These are phyloP conservation scores for Phalacrocorax brasilianus DNA, from an alignment of 2,113 vertebrate genomes.

Conservation along the genomic window DNA sequence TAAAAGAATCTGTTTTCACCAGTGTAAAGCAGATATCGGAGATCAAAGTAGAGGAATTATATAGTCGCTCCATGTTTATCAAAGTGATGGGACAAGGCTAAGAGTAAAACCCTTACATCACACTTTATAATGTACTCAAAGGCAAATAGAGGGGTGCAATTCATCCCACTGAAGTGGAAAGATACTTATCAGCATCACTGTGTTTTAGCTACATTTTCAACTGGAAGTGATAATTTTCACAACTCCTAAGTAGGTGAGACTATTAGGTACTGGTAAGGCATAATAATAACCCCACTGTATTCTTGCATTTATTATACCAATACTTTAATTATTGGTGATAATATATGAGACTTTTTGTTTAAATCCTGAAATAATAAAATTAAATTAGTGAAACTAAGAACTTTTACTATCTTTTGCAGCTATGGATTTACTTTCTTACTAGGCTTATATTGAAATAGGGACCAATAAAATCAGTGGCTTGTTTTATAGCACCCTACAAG, in stretches of 20 bases:
- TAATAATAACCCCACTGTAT: neutral
- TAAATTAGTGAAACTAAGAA: neutral
- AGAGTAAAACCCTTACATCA: neutral
- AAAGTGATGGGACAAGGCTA: neutral
- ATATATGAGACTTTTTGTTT: neutral
- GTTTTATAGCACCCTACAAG: neutral
- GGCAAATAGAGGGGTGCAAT: neutral
- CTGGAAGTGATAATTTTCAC: neutral
- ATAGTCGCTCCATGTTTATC: neutral
- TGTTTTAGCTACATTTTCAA: neutral
- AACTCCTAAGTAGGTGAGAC: neutral
- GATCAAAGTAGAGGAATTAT: neutral
- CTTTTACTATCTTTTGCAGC: neutral
- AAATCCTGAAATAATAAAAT: neutral
- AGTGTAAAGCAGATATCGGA: neutral
- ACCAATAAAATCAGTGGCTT: slow-evolving; percentile 4
- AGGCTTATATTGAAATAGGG: neutral
- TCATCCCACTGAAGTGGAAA: neutral
- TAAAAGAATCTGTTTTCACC: neutral
- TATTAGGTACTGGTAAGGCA: neutral
- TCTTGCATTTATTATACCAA: neutral
- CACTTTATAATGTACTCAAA: neutral
- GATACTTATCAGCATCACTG: neutral
- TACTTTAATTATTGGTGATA: neutral
- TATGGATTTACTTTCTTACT: neutral